A percentile compares a stretch with the other conserved stretches of the same genome.
Conservation (phyloP, 2,888 invertebrate species). For the Drosophila phalerata region DNA sequence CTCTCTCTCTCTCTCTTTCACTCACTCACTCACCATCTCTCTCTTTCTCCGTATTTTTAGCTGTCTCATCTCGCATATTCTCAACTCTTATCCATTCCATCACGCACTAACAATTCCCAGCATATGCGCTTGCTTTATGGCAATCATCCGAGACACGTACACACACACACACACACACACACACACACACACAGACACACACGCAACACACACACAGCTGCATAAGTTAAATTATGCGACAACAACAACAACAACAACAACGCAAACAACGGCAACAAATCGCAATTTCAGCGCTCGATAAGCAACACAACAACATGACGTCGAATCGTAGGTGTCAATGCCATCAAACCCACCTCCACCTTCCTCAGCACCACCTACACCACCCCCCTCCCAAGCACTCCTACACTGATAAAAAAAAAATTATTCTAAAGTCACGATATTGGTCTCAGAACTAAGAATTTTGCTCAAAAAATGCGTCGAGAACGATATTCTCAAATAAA, state of each 20-base stretch:
- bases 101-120: slow-evolving; percentile 52
- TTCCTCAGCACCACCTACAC: not conserved
- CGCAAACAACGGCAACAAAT: slow-evolving; percentile 41
- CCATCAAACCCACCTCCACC: slow-evolving; percentile 5
- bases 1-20: not conserved
- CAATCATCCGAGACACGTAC: slow-evolving; percentile 54
- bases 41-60: not conserved
- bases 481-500: too few species aligned
- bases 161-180: slow-evolving; percentile 22
- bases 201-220: slow-evolving; percentile 17
- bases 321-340: slow-evolving; percentile 17
- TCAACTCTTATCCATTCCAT: slow-evolving; percentile 43
- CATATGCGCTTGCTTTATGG: slow-evolving; percentile 72
- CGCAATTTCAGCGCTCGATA: slow-evolving; percentile 60
- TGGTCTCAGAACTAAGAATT: too few species aligned
- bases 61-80: slow-evolving; percentile 10
- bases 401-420: too few species aligned
- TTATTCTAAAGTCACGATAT: too few species aligned
- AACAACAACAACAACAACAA: slow-evolving; percentile 32
- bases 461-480: too few species aligned
- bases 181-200: slow-evolving; percentile 17
- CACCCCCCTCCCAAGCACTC: too few species aligned
- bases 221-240: slow-evolving; percentile 72
- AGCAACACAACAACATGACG: slow-evolving; percentile 41
- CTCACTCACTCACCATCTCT: too few species aligned